Evolutionary conservation across 2,888 invertebrate genomes (phyloP).

Genomic region (Linnaemya vulpina): DNA sequence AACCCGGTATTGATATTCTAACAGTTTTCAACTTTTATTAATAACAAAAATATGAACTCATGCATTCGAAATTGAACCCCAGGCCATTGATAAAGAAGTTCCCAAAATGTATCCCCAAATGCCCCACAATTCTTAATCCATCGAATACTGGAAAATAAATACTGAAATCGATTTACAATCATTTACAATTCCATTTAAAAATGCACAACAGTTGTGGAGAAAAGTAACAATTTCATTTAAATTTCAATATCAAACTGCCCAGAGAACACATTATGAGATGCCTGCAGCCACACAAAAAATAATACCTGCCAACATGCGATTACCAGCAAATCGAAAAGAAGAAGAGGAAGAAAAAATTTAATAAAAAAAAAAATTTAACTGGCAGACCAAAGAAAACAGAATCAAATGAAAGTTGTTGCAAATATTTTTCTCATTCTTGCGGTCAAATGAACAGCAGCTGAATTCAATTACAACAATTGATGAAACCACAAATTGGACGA

Average conservation of each 20-base stretch:
- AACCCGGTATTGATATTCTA: too few species aligned
- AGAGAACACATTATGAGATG: slow-evolving; percentile 48
- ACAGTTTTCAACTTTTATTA: not conserved
- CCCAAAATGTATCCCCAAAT: slow-evolving; percentile 4
- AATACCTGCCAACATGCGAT: slow-evolving; percentile 59
- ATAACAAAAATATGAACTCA: not conserved
- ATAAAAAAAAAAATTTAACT: too few species aligned
- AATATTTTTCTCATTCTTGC: slow-evolving; percentile 62
- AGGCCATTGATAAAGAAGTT: not conserved
- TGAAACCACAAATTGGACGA: slow-evolving; percentile 67
- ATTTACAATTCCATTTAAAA: slow-evolving; percentile 2
- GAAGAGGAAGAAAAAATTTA: not conserved
- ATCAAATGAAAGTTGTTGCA: slow-evolving; percentile 44
- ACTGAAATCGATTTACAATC: slow-evolving; percentile 63
- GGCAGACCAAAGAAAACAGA: not conserved
- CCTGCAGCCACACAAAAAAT: slow-evolving; percentile 53
- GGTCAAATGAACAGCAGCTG: slow-evolving; percentile 74
- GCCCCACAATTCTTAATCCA: slow-evolving; percentile 41
- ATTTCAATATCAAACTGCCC: slow-evolving; percentile 67
- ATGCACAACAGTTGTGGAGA: slow-evolving; percentile 21
- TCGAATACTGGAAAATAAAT: slow-evolving; percentile 55
- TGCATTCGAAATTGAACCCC: not conserved
- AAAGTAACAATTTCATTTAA: slow-evolving; percentile 61
- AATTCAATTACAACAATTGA: slow-evolving; percentile 73
- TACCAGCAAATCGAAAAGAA: slow-evolving; percentile 31